These are phyloP conservation scores for Drosophila tsacasi DNA, from an alignment of 1,140 invertebrate genomes.

Conservation along the genomic window DNA sequence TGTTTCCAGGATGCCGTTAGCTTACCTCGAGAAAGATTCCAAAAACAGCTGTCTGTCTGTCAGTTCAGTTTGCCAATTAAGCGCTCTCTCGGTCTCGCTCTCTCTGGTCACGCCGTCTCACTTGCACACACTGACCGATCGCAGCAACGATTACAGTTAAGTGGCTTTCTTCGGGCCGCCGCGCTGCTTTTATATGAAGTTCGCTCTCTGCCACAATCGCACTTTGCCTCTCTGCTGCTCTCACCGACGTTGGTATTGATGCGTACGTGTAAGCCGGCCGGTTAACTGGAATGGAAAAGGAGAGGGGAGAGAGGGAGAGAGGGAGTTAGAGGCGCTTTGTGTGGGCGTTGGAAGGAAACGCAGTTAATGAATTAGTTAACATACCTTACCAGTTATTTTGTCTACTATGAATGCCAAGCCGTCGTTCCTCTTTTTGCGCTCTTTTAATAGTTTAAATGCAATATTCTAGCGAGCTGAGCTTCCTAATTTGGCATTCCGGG, in stretches of 20 bases:
- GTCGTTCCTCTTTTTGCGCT: background rate
- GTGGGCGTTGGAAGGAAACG: conserved; percentile 46
- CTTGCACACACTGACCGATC: conserved; percentile 59
- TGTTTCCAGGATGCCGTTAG: conserved; percentile 22
- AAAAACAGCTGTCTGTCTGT: conserved; percentile 24
- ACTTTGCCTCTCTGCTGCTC: conserved; percentile 11
- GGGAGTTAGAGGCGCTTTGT: background rate
- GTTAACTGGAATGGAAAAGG: conserved; percentile 17
- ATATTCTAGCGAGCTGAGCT: conserved; percentile 11
- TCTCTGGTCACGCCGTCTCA: conserved; percentile 14
- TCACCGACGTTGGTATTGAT: background rate
- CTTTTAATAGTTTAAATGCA: conserved; percentile 13
- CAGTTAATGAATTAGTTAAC: conserved; percentile 46
- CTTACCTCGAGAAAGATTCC: conserved; percentile 37
- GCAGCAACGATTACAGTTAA: conserved; percentile 61
- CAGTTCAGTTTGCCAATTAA: conserved; percentile 28
- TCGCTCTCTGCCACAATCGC: conserved; percentile 23
- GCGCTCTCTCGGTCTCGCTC: conserved; percentile 22
- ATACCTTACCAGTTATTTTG: conserved; percentile 42
- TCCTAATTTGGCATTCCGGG: conserved; percentile 32
- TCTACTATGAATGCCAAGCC: conserved; percentile 2
- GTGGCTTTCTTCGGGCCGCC: conserved; percentile 50
- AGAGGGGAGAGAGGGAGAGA: background rate
- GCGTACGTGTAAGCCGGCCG: conserved; percentile 33
- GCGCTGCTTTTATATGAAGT: conserved; percentile 58